These are phyloP conservation scores for Meloe dianella DNA, from an alignment of 2,888 invertebrate species.

Conservation along the genomic window DNA sequence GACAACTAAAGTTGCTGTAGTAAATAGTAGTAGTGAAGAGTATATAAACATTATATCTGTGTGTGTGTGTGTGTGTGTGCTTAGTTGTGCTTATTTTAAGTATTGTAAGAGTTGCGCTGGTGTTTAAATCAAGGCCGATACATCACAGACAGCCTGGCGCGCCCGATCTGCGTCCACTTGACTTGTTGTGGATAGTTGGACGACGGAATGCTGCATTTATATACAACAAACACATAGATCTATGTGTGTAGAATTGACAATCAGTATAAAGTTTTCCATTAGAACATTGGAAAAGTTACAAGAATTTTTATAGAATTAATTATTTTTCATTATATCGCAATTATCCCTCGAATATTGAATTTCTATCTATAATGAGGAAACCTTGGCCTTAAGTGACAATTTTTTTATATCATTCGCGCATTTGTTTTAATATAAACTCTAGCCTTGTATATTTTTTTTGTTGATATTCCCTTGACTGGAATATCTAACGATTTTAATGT, in stretches of 20 bases:
- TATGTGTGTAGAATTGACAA: slow-evolving; percentile 4
- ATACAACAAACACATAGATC: neutral
- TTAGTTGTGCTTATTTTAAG: slow-evolving; percentile 7
- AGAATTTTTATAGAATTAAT: neutral
- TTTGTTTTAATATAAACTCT: neutral
- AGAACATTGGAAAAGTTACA: neutral
- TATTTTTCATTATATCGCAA: too few relatives aligned
- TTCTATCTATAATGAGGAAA: neutral
- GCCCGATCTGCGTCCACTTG: slow-evolving; percentile 19
- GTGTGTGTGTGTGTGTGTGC: neutral
- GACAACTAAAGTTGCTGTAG: neutral
- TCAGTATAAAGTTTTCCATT: slow-evolving; percentile 12
- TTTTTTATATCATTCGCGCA: neutral
- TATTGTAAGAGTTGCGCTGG: slow-evolving; percentile 6
- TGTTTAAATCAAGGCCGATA: slow-evolving; percentile 25
- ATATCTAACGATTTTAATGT: neutral
- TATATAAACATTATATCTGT: neutral
- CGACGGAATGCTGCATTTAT: neutral
- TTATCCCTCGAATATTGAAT: neutral
- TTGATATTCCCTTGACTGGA: slow-evolving; percentile 2
- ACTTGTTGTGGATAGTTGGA: slow-evolving; percentile 17
- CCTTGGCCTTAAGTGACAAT: slow-evolving; percentile 12
- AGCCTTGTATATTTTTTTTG: neutral
- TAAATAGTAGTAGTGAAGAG: neutral
- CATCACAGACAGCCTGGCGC: slow-evolving; percentile 29